phyloP scores from a whole-genome alignment of 1,140 invertebrate species.

The Drosophila pallidifrons region DNA sequence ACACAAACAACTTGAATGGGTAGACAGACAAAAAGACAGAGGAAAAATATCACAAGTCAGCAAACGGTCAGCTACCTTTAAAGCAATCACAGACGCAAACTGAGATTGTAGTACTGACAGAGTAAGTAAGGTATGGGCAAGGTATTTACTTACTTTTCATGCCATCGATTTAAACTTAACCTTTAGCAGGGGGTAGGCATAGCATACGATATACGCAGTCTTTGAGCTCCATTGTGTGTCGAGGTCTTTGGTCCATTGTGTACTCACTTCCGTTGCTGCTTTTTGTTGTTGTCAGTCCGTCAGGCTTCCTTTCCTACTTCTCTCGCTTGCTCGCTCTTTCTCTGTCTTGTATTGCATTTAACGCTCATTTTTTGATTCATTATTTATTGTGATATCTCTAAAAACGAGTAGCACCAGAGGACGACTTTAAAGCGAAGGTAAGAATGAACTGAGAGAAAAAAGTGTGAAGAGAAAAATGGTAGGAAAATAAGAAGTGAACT shows the following conservation, averaged over 20 bases:
- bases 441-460: constrained; percentile 49
- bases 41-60: constrained; percentile 71
- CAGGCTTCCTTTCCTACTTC: neutral
- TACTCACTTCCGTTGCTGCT: constrained; percentile 72
- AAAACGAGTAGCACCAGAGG: constrained; percentile 66
- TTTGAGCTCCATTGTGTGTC: constrained; percentile 30
- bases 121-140: constrained; percentile 19
- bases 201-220: constrained; percentile 1
- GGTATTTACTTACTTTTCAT: constrained; percentile 75
- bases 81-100: constrained; percentile 31
- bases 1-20: constrained; percentile 23
- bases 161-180: constrained; percentile 79
- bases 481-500: constrained; percentile 37
- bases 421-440: constrained; percentile 45
- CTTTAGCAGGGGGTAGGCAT: constrained; percentile 49
- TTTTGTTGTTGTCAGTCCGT: constrained; percentile 44
- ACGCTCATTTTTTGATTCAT: constrained; percentile 84
- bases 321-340: constrained; percentile 42
- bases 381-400: constrained; percentile 81
- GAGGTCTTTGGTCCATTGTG: constrained; percentile 69
- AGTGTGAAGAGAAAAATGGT: constrained; percentile 65
- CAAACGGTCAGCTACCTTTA: constrained; percentile 53
- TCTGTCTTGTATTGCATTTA: constrained; percentile 73
- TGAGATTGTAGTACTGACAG: constrained; percentile 7
- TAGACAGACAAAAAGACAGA: constrained; percentile 28